phyloP scores from a whole-genome alignment of 2,888 invertebrate genomes.

The Aspidapion aeneum region DNA sequence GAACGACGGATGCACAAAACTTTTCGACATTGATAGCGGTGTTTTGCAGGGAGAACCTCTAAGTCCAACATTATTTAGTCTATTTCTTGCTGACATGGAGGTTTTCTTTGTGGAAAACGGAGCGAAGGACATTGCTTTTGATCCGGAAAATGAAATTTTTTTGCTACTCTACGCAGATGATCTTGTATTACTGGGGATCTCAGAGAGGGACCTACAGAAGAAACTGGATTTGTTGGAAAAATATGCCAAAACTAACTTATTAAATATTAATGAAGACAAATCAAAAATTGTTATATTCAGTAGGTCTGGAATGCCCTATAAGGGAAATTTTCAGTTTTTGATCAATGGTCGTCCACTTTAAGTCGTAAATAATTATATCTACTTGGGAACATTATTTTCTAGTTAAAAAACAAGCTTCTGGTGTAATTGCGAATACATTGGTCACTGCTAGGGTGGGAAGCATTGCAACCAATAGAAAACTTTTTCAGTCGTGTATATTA shows the following conservation, averaged over 20 bases:
- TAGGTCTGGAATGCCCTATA: neutral
- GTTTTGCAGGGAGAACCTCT: neutral
- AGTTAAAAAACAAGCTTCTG: neutral
- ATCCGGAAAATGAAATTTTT: neutral
- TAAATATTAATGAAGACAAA: neutral
- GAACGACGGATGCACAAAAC: neutral
- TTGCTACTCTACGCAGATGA: neutral
- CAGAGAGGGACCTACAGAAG: neutral
- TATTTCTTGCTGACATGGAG: neutral
- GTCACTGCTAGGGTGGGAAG: neutral
- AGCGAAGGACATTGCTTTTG: neutral
- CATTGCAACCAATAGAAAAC: neutral
- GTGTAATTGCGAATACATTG: neutral
- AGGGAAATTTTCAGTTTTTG: neutral
- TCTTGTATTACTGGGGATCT: neutral
- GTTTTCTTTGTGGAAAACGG: neutral
- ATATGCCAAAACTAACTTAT: neutral
- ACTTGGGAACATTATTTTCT: neutral
- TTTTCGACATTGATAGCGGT: neutral
- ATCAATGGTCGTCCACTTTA: neutral
- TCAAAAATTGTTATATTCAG: neutral
- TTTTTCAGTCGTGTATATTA: neutral
- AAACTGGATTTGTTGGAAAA: neutral
- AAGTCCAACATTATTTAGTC: neutral
- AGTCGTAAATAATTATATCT: neutral